Percentiles rank a stretch among this genome's conserved stretches.
Conservation (phyloP, 2,113 vertebrate genomes). For the Lipophrys pholis region DNA sequence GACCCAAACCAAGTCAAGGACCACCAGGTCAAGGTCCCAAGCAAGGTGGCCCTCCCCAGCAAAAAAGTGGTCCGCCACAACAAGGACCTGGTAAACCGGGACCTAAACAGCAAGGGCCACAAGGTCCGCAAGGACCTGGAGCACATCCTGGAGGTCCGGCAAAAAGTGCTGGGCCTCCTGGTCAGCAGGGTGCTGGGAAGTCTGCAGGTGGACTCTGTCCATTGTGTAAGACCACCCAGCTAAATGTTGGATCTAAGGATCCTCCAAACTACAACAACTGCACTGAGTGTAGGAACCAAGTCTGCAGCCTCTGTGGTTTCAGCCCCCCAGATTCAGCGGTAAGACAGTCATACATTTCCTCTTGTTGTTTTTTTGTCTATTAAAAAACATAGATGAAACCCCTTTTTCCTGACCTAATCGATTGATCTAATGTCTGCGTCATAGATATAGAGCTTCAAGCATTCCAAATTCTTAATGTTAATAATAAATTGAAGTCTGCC, state of each 20-base stretch:
- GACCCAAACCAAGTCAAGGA: slow-evolving; percentile 38
- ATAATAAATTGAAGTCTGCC: not conserved
- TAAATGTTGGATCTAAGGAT: slow-evolving; percentile 87
- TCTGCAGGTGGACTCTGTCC: slow-evolving; percentile 85
- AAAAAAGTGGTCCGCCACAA: slow-evolving; percentile 66
- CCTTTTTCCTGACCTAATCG: not conserved
- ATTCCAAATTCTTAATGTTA: slow-evolving; percentile 1
- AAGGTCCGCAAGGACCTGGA: slow-evolving; percentile 52
- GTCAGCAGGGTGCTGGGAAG: slow-evolving; percentile 76
- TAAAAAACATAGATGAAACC: not conserved
- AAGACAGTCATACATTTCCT: slow-evolving; percentile 45
- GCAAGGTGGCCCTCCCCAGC: slow-evolving; percentile 61
- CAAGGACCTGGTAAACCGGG: slow-evolving; percentile 73
- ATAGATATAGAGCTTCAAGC: not conserved
- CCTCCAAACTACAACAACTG: slow-evolving; percentile 93
- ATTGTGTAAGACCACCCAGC: slow-evolving; percentile 92
- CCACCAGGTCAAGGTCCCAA: slow-evolving; percentile 48
- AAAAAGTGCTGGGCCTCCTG: slow-evolving; percentile 49
- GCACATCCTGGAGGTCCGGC: slow-evolving; percentile 44
- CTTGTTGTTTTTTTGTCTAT: not conserved
- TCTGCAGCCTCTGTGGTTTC: slow-evolving; percentile 98
- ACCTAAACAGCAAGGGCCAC: slow-evolving; percentile 64
- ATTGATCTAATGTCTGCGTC: not conserved
- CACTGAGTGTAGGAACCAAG: slow-evolving; percentile 93
- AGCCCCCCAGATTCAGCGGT: slow-evolving; percentile 89